Percentiles rank a stretch among this genome's conserved stretches.
These are phyloP conservation scores for Drosophila prolongata DNA, from an alignment of 2,888 invertebrate species.

Conservation along the genomic window DNA sequence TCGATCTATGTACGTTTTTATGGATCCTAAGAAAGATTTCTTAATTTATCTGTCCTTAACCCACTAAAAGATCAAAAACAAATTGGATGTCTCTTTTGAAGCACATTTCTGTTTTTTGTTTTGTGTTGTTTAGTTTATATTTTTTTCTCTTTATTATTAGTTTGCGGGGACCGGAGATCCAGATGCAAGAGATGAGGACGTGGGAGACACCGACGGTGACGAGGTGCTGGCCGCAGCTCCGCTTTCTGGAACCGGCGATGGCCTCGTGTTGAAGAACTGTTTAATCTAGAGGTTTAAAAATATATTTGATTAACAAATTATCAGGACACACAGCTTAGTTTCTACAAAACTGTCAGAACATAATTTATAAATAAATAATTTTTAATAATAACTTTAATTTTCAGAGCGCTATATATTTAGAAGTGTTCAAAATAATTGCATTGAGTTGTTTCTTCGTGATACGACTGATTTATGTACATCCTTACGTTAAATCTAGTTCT, in stretches of 20 bases:
- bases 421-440: too few species aligned
- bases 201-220: constrained; percentile 80
- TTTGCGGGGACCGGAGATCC: constrained; percentile 84
- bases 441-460: too few species aligned
- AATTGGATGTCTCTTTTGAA: constrained; percentile 37
- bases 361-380: too few species aligned
- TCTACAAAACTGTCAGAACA: not conserved
- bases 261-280: constrained; percentile 82
- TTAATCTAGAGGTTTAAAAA: constrained; percentile 73
- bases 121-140: constrained; percentile 18
- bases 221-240: constrained; percentile 71
- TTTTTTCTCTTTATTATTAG: constrained; percentile 74
- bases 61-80: constrained; percentile 3
- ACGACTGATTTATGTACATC: too few species aligned
- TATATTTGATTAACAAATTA: too few species aligned
- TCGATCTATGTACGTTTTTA: too few species aligned
- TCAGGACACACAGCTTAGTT: not conserved
- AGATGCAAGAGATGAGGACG: constrained; percentile 82
- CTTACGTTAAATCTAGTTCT: too few species aligned
- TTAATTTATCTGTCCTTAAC: not conserved
- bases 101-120: constrained; percentile 41
- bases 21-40: too few species aligned
- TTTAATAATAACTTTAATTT: too few species aligned
- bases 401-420: too few species aligned
- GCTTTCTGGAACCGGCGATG: constrained; percentile 66